These are phyloP conservation scores for Cephalopterus ornatus DNA, from an alignment of 2,113 vertebrate genomes.

Conservation along the genomic window DNA sequence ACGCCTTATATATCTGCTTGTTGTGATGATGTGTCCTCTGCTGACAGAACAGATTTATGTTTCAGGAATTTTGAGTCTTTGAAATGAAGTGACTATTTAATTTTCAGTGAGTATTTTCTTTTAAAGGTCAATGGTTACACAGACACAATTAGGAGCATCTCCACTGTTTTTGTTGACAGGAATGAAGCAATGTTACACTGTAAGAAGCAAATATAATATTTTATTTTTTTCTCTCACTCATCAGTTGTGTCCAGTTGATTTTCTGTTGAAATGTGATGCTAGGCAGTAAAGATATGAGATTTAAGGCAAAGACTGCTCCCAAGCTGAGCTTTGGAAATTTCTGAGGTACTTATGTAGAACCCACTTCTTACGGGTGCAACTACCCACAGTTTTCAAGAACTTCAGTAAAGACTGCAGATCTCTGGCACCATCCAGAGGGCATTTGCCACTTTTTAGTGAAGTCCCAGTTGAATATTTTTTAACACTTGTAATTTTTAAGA, in stretches of 20 bases:
- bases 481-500: not conserved
- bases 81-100: not conserved
- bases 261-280: not conserved
- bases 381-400: not conserved
- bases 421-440: slow-evolving; percentile 5
- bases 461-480: not conserved
- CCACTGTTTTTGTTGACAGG: not conserved
- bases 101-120: not conserved
- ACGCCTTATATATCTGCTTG: not conserved
- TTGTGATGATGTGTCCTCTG: not conserved
- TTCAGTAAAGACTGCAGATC: not conserved
- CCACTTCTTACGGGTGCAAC: not conserved
- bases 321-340: not conserved
- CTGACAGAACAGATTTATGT: not conserved
- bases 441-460: not conserved
- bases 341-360: not conserved
- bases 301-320: not conserved
- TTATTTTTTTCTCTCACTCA: not conserved
- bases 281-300: not conserved
- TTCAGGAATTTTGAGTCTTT: not conserved
- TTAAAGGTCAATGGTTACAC: not conserved
- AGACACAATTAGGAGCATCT: not conserved
- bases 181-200: not conserved
- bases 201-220: not conserved
- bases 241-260: not conserved